phyloP scores from a whole-genome alignment of 2,113 vertebrate genomes.

The Ptychochromis oligacanthus region DNA sequence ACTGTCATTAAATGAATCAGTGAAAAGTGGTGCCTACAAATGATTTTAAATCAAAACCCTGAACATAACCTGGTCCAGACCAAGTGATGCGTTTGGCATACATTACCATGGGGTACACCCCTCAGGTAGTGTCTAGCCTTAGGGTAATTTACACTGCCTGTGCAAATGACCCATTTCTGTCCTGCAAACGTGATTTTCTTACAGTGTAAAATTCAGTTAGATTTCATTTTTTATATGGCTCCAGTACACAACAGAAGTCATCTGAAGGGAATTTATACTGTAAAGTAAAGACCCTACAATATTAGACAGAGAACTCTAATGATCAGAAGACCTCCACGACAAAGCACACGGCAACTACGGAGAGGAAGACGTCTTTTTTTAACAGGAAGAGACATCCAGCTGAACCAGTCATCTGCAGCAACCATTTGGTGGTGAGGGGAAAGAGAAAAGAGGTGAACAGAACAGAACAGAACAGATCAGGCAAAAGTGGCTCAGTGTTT shows the following conservation, averaged over 20 bases:
- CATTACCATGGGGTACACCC: background rate
- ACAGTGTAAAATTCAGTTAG: background rate
- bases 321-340: background rate
- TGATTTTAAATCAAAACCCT: background rate
- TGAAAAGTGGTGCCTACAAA: background rate
- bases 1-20: no score
- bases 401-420: background rate
- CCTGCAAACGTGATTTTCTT: background rate
- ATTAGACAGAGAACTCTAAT: background rate
- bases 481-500: background rate
- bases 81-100: background rate
- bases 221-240: background rate
- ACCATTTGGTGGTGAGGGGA: background rate
- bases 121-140: background rate
- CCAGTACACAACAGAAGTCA: background rate
- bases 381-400: background rate
- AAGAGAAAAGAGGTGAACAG: no score
- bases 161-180: background rate
- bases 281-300: background rate
- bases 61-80: no score
- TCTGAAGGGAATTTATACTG: background rate
- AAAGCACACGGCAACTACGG: fast-evolving
- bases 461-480: background rate
- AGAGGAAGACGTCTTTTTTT: background rate
- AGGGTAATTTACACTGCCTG: background rate